Base-by-base conservation (phyloP, 2,888 invertebrate genomes). In the Drosophila atripex region DNA sequence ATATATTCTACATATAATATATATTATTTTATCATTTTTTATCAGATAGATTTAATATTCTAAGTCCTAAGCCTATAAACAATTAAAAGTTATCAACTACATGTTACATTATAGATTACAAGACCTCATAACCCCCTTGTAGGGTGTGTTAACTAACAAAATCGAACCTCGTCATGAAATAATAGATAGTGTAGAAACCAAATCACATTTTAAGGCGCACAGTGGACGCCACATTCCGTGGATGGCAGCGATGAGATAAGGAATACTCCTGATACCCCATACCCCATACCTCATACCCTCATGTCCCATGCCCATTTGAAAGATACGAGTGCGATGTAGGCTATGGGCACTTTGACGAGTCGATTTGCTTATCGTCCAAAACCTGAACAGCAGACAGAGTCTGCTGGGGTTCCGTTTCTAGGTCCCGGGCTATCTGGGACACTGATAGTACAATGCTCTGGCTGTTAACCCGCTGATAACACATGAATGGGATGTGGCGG, bases 201-300 rank as follows among this genome's bases (percentile, higher is more conserved):
- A 50, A 16, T 46, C 25, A 16, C 14, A 54, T 32, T 46, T 69
- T 50, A 53, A 69, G 53, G 21, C 55, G 50, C 50, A 64, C 69
- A 73, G 51, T 79, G 51, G 35, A 35, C 6, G 47, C 7, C 43
- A 47, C 30, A 39, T 57, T 70, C 57, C 46, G 14, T 32, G 56
- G 56, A 55, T 49, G 65, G 32, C 16, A 11, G 43, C 73, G 68
- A 5, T 51, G 43, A 60, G 82, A 79, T 79, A 85, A 41, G 50
- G 56, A 35, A 41, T 25, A 53, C 45, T 32, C n/a, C 30, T 45
- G 21, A 16, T 5, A 35, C 3, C 23, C 3, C 28, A 9, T 28
- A 0, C 28, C 28, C 0, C 28, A 8, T 9, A 28, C 28, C n/a
- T n/a, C n/a, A n/a, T n/a, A n/a, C n/a, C n/a, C n/a, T n/a, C n/a